Base-by-base conservation (phyloP, 2,888 invertebrate species). In the Pammene aurita region DNA sequence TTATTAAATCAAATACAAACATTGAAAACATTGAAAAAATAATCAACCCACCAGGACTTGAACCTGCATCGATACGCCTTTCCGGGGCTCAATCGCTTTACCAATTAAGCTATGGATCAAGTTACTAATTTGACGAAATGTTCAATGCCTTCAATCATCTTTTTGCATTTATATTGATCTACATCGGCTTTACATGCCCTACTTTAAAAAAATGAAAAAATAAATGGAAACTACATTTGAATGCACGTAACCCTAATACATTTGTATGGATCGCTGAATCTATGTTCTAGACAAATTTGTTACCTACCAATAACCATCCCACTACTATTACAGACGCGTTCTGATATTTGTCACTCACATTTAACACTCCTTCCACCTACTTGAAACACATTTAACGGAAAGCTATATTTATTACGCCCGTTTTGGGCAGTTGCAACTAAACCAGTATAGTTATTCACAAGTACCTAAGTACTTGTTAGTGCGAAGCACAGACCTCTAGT, bases 391-490 rank as follows among this genome's bases (percentile, higher is more conserved):
- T 68, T 68, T 68, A 68, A 63, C 57, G 64, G 64, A 60, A 55
- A 54, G 26, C 58, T 58, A 48, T 64, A 54, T 54, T 65, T 54
- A 65, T 54, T n/a, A 38, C 44, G 10, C 58, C 46, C 44, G 44
- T 60, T 69, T 69, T 65, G 58, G 60, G 44, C 54, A 58, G 55
- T 62, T 62, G 64, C 58, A 68, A 44, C 58, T 46, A 69, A 65
- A 69, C 69, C 67, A 44, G 58, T 54, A 58, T 26, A 14, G 13
- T 38, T 54, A 34, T 34, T 54, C 34, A 34, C n/a, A 54, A 34
- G 10, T 34, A n/a, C n/a, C n/a, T n/a, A n/a, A n/a, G n/a, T n/a
- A 11, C 7, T 7, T 34, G n/a, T 26, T 18, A 50, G 13, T 7
- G 10, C 16, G 9, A n/a, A 14, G 16, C 18, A 18, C 5, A 5